Evolutionary conservation across 2,113 vertebrate genomes (phyloP), one percentile per base, ranked within the genome.

Genomic region (Montifringilla adamsi): DNA sequence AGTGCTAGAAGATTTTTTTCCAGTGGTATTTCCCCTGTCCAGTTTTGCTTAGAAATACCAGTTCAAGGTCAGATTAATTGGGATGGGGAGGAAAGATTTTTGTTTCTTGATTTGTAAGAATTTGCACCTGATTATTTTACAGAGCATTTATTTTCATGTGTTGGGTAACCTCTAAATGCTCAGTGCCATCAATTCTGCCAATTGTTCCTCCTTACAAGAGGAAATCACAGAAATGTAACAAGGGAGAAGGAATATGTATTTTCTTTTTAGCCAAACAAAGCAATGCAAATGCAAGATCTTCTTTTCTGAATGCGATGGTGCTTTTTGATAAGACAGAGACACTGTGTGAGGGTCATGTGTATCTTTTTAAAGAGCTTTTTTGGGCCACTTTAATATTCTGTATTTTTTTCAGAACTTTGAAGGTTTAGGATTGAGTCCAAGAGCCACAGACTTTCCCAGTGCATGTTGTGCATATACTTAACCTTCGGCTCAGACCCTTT

Each of bases 321-420:
- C 33, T 59, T 35, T 50, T 72, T 63, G 9, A 3, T 50, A 68
- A 20, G 31, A 14, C 11, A 55, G 27, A 66, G 13, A 22, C 43
- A 33, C 13, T 43, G 6, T 1, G 1, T 28, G 33, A 20, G 15
- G 37, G 24, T 43, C 8, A 2, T 9, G 13, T 24, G 3, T n/a
- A 9, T 64, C 5, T 47, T 64, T 85, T 62, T 35, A 39, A 66
- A 63, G 44, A 20, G 11, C 3, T 67, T 77, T 35, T 49, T 9
- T 19, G 47, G 35, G 47, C 28, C 10, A 33, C 21, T 46, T 56
- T 43, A 55, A 62, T 73, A 35, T 58, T 78, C 53, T 49, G n/a
- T 56, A 30, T 55, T 69, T 64, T 64, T 50, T 60, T 58, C 43
- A 37, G 37, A 47, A 35, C 23, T 90, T 86, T 41, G 47, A 83